phyloP scores from a whole-genome alignment of 2,113 vertebrate genomes.

The Anarrhichthys ocellatus region DNA sequence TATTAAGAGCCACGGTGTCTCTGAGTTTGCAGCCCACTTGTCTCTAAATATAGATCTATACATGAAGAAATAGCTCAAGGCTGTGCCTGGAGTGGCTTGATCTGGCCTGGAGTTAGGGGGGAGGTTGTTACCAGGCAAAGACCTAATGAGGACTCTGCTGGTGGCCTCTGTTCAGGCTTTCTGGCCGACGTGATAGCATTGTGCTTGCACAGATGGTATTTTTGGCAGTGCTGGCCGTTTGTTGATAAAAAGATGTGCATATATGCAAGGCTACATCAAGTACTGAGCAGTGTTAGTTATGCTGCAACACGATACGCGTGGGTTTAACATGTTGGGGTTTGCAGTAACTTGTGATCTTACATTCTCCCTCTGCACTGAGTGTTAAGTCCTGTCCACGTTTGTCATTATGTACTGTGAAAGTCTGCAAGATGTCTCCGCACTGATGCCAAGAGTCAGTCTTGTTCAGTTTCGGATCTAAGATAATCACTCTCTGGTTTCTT shows the following conservation, averaged over 20 bases:
- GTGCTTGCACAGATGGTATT: neutral
- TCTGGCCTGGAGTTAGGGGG: neutral
- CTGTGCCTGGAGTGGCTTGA: slow-evolving; percentile 26
- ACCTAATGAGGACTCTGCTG: neutral
- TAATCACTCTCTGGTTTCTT: neutral
- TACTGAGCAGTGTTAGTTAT: neutral
- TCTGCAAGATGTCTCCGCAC: slow-evolving; percentile 56
- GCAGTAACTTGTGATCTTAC: slow-evolving; percentile 31
- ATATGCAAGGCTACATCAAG: neutral
- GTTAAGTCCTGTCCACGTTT: slow-evolving; percentile 34
- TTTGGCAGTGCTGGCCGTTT: neutral
- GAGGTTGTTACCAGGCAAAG: slow-evolving; percentile 1
- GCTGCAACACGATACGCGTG: neutral
- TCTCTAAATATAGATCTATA: slow-evolving; percentile 54
- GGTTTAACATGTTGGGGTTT: slow-evolving; percentile 31
- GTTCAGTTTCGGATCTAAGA: neutral
- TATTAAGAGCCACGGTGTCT: slow-evolving; percentile 2
- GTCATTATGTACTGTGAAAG: slow-evolving; percentile 63
- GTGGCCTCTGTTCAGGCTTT: neutral
- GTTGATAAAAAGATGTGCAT: neutral
- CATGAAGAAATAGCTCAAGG: slow-evolving; percentile 14
- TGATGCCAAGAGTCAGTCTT: slow-evolving; percentile 35
- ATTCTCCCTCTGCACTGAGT: slow-evolving; percentile 32
- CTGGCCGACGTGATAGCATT: slow-evolving; percentile 1
- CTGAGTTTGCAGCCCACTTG: slow-evolving; percentile 48